These are phyloP conservation scores for Dynastes grantii DNA, from an alignment of 2,888 invertebrate genomes.

Conservation along the genomic window DNA sequence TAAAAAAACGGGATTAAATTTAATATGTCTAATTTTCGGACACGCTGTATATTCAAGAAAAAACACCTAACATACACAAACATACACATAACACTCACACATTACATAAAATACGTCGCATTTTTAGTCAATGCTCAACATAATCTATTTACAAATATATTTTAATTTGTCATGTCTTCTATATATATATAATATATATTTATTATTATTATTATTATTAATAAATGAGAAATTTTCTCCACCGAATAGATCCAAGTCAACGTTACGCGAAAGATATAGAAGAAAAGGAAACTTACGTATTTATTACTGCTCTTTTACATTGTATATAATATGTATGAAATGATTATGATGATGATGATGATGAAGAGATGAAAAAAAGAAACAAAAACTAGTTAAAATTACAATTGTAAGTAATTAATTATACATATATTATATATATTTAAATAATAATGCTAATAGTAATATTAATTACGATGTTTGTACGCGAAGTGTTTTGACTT, in stretches of 20 bases:
- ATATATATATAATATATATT: slow-evolving; percentile 65
- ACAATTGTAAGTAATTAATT: slow-evolving; percentile 51
- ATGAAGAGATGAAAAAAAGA: slow-evolving; percentile 39
- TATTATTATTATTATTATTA: slow-evolving; percentile 58
- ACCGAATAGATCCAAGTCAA: slow-evolving; percentile 65
- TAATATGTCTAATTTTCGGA: background rate
- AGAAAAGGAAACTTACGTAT: slow-evolving; percentile 46
- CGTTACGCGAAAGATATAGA: background rate
- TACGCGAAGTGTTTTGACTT: slow-evolving; percentile 59
- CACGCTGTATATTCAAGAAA: background rate
- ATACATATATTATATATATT: slow-evolving; percentile 45
- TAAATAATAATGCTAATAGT: slow-evolving; percentile 25
- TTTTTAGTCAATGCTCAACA: slow-evolving; percentile 64
- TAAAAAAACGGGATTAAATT: background rate
- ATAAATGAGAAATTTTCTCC: slow-evolving; percentile 49
- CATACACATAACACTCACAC: slow-evolving; percentile 4
- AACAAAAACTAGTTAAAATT: slow-evolving; percentile 51
- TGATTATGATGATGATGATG: background rate
- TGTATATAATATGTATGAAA: background rate
- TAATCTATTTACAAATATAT: slow-evolving; percentile 62
- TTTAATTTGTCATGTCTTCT: slow-evolving; percentile 64
- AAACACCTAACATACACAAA: background rate
- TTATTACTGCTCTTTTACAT: slow-evolving; percentile 57
- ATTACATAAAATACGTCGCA: slow-evolving; percentile 18
- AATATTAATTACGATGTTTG: slow-evolving; percentile 49